Evolutionary conservation across 2,888 invertebrate species (phyloP), one percentile per base, ranked within the genome.

Genomic region (Agonopterix arenella): DNA sequence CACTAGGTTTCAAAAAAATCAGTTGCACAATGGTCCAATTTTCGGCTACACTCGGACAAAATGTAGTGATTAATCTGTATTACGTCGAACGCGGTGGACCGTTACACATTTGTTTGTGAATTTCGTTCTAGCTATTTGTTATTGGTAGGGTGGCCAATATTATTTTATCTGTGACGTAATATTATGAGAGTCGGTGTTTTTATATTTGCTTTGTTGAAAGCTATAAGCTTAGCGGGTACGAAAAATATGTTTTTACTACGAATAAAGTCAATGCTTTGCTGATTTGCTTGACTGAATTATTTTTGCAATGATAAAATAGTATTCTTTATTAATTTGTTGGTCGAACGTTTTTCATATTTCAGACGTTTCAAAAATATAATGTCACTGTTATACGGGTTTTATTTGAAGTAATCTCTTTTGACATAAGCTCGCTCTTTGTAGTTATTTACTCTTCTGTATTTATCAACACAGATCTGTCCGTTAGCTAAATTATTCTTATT

Each of bases 21-120:
- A 18, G 28, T 36, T 40, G 48, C 52, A 52, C 48, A 48, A 40
- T 48, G 48, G 46, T 42, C 3, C 46, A 37, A 36, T 18, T 42
- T 11, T 11, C 45, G 42, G 4, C 36, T 5, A 5, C 44, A 45
- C 11, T 41, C 42, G 51, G 43, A 45, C 46, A 49, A 52, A 52
- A 48, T 40, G 36, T 13, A 49, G 52, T 52, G 52, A 48, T 52
- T 52, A 52, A 52, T 52, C 49, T 40, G 52, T 52, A 52, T 52
- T 52, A 48, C 18, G 48, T 46, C 48, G 45, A 44, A 16, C 36
- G 44, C 48, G 44, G 48, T 44, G 44, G 48, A 44, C 46, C 51
- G 40, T 42, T 11, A 28, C 43, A 16, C 46, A 45, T 50, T 50
- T 48, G 47, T 47, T 48, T 45, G 51, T 36, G 48, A 51, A 43